These are phyloP conservation scores for Chelon labrosus DNA, from an alignment of 2,797 vertebrate genomes.

Conservation along the genomic window DNA sequence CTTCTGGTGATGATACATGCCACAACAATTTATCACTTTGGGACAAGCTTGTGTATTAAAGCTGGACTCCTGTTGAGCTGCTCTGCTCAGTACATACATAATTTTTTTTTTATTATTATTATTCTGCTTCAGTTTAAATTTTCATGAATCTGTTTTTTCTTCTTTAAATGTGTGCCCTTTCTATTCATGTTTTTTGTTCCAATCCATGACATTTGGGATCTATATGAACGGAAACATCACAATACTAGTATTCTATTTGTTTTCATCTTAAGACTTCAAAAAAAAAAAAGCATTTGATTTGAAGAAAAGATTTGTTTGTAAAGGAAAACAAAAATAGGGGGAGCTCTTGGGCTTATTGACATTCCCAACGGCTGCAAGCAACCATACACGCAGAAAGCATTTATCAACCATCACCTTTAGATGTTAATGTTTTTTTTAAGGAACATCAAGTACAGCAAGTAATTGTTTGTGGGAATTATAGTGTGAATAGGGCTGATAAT, in stretches of 20 bases:
- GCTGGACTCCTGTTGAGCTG: constrained; percentile 38
- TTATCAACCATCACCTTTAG: no score
- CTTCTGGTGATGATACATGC: constrained; percentile 51
- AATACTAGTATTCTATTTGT: background rate
- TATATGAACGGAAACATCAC: background rate
- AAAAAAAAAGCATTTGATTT: background rate
- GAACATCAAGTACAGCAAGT: no score
- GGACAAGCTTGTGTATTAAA: constrained; percentile 33
- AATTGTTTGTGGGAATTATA: no score
- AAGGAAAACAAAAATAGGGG: no score
- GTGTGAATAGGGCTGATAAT: no score
- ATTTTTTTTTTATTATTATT: constrained; percentile 17
- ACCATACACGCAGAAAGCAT: background rate
- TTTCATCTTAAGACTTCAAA: no score
- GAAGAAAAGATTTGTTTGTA: background rate
- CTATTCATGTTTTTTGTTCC: background rate
- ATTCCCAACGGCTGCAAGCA: background rate
- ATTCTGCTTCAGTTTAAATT: constrained; percentile 8
- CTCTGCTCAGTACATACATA: constrained; percentile 26
- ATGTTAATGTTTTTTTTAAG: no score
- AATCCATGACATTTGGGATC: constrained; percentile 12
- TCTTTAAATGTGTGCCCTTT: background rate
- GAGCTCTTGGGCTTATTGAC: background rate
- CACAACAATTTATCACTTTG: constrained; percentile 42
- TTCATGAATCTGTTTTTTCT: background rate